Evolutionary conservation across 2,888 invertebrate species (phyloP).

Genomic region (Oeneis ivallda): DNA sequence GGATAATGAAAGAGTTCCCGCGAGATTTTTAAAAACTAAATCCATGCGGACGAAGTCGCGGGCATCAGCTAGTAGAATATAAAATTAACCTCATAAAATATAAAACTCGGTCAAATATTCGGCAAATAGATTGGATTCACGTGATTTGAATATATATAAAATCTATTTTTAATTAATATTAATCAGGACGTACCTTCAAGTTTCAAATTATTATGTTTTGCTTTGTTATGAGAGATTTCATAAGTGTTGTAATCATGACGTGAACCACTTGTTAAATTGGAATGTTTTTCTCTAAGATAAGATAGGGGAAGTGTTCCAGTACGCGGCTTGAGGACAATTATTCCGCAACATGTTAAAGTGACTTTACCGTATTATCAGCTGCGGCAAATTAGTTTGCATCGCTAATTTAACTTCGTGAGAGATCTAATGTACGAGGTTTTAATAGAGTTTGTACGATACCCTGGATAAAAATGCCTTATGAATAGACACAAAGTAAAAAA

Average conservation of each 20-base stretch:
- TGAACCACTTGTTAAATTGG: conserved; percentile 23
- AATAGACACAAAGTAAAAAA: neutral
- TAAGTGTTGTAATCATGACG: conserved; percentile 24
- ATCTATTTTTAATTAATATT: neutral
- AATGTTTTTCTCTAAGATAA: conserved; percentile 29
- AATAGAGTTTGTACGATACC: neutral
- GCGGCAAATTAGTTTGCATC: neutral
- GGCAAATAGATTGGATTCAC: neutral
- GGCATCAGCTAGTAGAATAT: too few relatives aligned
- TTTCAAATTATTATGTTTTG: conserved; percentile 22
- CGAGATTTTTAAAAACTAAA: too few relatives aligned
- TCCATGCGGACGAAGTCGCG: too few relatives aligned
- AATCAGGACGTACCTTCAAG: neutral
- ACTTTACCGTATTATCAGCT: neutral
- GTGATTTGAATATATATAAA: conserved; percentile 6
- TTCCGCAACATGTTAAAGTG: conserved; percentile 29
- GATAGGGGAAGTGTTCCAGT: conserved; percentile 41
- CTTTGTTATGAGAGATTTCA: conserved; percentile 28
- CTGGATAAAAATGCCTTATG: too few relatives aligned
- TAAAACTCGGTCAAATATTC: neutral
- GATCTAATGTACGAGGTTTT: neutral
- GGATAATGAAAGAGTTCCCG: too few relatives aligned
- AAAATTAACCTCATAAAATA: conserved; percentile 6
- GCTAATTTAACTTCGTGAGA: neutral
- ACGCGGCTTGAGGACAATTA: conserved; percentile 36